A percentile compares a stretch with the other conserved stretches of the same genome.
Conservation (phyloP, 2,797 vertebrate genomes). For the Phylloscopus collybita region DNA sequence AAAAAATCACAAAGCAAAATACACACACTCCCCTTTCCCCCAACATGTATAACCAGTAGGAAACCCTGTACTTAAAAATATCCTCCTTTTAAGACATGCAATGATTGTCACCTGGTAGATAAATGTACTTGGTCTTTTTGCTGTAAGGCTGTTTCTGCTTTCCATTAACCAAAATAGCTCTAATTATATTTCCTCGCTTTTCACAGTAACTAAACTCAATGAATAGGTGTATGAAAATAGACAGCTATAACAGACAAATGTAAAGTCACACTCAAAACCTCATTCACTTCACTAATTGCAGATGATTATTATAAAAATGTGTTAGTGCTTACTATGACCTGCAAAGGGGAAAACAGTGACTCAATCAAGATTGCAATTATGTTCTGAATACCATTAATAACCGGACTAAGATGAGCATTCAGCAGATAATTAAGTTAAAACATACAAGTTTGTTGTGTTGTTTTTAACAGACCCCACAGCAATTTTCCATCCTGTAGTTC, state of each 20-base stretch:
- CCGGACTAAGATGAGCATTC: neutral
- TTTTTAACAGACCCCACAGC: neutral
- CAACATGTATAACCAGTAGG: neutral
- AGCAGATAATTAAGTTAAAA: conserved; percentile 41
- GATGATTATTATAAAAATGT: conserved; percentile 45
- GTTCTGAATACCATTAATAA: conserved; percentile 20
- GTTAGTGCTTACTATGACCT: conserved; percentile 14
- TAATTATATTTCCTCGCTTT: conserved; percentile 49
- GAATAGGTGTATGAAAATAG: conserved; percentile 36
- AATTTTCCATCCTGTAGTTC: neutral
- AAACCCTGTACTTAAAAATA: neutral
- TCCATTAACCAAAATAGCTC: neutral
- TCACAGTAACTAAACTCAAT: neutral
- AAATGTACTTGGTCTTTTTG: neutral
- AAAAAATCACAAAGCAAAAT: neutral
- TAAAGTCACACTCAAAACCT: neutral
- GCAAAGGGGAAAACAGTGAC: conserved; percentile 1
- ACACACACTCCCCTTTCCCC: fast-evolving
- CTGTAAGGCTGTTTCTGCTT: neutral
- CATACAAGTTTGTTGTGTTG: neutral
- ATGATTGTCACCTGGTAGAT: neutral
- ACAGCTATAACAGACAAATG: neutral
- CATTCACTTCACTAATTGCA: conserved; percentile 30
- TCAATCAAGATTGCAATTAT: conserved; percentile 36
- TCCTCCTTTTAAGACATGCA: neutral